These are phyloP conservation scores for Actinia tenebrosa DNA, from an alignment of 64 coral and sea anemone genomes.

Conservation along the genomic window DNA sequence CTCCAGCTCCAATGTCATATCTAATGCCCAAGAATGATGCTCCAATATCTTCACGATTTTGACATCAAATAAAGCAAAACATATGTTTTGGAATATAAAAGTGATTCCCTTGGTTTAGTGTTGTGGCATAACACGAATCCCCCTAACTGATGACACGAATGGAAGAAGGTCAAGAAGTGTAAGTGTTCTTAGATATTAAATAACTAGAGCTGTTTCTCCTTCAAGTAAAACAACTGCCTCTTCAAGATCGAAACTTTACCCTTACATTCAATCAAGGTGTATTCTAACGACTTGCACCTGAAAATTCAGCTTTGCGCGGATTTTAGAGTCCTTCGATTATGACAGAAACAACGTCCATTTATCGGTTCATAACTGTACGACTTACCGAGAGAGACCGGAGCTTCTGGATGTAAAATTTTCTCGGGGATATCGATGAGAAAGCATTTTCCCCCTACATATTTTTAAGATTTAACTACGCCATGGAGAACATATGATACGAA, in stretches of 20 bases:
- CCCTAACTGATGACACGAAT: background rate
- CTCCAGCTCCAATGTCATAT: background rate
- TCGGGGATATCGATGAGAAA: background rate
- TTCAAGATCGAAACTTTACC: background rate
- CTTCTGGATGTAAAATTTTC: constrained; percentile 1
- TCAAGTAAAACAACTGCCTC: background rate
- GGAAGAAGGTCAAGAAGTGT: background rate
- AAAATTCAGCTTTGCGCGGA: background rate
- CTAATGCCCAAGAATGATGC: background rate
- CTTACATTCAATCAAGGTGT: background rate
- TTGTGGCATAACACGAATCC: background rate
- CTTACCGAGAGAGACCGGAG: background rate
- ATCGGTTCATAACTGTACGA: background rate
- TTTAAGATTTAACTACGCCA: background rate
- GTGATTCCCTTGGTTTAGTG: background rate
- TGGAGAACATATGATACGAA: background rate
- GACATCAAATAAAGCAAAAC: background rate
- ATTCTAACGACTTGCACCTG: background rate
- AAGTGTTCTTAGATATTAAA: background rate
- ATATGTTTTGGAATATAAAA: background rate
- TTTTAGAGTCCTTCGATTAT: background rate
- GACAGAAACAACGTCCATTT: background rate
- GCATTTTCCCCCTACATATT: background rate
- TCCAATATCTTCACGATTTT: background rate
- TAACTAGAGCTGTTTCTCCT: background rate